Base-by-base conservation (phyloP, 2,797 vertebrate genomes). In the Coregonus suidteri region DNA sequence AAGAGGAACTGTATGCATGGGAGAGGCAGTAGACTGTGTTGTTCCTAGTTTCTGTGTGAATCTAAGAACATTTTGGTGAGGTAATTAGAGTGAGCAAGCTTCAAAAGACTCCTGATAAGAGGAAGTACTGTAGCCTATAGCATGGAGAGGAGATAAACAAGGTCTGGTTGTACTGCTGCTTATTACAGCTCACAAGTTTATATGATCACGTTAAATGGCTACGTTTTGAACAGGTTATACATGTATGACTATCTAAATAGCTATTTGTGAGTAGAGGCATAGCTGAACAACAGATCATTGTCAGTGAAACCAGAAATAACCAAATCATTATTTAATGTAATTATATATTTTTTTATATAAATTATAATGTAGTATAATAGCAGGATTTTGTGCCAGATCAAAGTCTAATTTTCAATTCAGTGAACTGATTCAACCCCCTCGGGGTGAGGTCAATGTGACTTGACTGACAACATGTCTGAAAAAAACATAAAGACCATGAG, bases 371-470 rank as follows among this genome's bases (percentile, higher is more conserved):
- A 34, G 31, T 34, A 2, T 34, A 25, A 25, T 47, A 11, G 41
- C 41, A 47, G 9, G 20, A 11, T 25, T 25, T 52, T 53, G 47
- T 71, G 47, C 25, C 20, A 52, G 41, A 71, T 25, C 47, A 52
- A 25, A 51, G 47, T 53, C 47, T 30, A 15, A 52, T 71, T 6
- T 51, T 30, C 47, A 53, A 15, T 47, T 53, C 70, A 52, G 47
- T 30, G 4, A 71, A 52, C 14, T 69, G 14, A 35, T 41, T 25
- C 20, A 53, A 31, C 71, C 5, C 1, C n/a, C 56, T 62, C 2
- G 6, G 70, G 70, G 54, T 72, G 34, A 81, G 1, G 75, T 78
- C 71, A 73, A 3, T 37, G 5, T n/a, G 34, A 35, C 53, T 76
- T 35, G 31, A n/a, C 47, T 68, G 20, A 16, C 35, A 67, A 52